These are phyloP conservation scores for Andrena camellia DNA, from an alignment of 2,888 invertebrate genomes.

Conservation along the genomic window DNA sequence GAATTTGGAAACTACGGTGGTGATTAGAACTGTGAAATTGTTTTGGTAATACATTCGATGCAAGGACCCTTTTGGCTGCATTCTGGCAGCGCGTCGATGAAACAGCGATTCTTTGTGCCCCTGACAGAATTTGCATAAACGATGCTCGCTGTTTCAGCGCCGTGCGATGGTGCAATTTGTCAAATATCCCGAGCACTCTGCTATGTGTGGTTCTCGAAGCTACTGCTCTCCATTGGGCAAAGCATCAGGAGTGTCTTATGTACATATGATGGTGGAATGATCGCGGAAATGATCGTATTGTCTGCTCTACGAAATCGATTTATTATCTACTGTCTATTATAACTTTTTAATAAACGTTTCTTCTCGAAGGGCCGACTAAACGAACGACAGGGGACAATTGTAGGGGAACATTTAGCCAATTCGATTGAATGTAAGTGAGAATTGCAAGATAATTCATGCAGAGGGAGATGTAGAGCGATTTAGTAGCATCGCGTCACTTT, in stretches of 20 bases:
- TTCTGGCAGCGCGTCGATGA: constrained; percentile 23
- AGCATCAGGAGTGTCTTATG: constrained; percentile 60
- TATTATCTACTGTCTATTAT: background rate
- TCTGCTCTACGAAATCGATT: constrained; percentile 44
- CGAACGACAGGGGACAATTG: no score
- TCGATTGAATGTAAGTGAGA: no score
- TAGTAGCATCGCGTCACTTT: no score
- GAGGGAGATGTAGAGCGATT: no score
- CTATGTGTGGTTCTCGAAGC: constrained; percentile 59
- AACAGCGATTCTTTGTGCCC: background rate
- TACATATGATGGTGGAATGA: constrained; percentile 53
- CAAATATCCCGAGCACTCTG: constrained; percentile 64
- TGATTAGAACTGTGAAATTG: background rate
- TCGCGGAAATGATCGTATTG: constrained; percentile 40
- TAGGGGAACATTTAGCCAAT: no score
- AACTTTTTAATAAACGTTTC: no score
- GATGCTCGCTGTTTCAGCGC: constrained; percentile 30
- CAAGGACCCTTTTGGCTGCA: constrained; percentile 22
- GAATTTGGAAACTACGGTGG: no score
- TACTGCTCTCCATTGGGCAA: constrained; percentile 54
- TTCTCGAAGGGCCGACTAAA: no score
- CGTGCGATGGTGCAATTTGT: constrained; percentile 32
- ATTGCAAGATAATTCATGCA: no score
- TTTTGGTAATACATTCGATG: background rate
- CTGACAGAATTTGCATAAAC: background rate